Evolutionary conservation across 2,888 invertebrate genomes (phyloP).

Genomic region (Balanococcus diminutus): DNA sequence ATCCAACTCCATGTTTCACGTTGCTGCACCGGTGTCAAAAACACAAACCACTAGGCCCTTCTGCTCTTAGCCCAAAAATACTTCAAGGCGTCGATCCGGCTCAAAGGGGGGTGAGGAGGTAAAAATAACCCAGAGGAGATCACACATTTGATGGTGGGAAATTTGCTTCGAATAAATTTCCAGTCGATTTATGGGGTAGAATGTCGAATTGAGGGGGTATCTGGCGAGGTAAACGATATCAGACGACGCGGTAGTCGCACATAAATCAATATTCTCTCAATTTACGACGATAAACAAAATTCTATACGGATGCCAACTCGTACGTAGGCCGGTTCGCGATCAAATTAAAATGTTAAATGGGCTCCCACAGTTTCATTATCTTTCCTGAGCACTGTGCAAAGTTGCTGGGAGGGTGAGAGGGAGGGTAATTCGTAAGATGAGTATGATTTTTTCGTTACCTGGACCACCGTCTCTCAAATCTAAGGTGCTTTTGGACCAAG

Average conservation of each 20-base stretch:
- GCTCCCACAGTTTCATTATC: too few species aligned
- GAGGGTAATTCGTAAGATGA: neutral
- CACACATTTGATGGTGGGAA: neutral
- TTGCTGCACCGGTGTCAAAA: conserved; percentile 14
- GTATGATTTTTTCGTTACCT: neutral
- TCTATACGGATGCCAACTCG: neutral
- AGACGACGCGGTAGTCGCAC: neutral
- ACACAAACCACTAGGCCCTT: conserved; percentile 12
- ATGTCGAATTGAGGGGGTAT: neutral
- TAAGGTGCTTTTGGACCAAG: conserved; percentile 46
- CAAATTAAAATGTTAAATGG: too few species aligned
- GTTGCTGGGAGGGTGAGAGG: neutral
- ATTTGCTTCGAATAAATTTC: neutral
- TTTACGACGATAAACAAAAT: neutral
- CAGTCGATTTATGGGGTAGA: too few species aligned
- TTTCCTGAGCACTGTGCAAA: neutral
- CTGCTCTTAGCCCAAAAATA: neutral
- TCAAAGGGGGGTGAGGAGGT: neutral
- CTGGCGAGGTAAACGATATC: neutral
- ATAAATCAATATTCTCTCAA: neutral
- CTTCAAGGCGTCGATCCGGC: neutral
- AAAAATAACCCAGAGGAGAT: too few species aligned
- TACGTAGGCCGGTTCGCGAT: neutral
- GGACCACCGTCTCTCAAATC: conserved; percentile 45
- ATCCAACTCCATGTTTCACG: neutral